Evolutionary conservation across 2,888 invertebrate species (phyloP), one percentile per base, ranked within the genome.

Genomic region (Stenodera caucasica): DNA sequence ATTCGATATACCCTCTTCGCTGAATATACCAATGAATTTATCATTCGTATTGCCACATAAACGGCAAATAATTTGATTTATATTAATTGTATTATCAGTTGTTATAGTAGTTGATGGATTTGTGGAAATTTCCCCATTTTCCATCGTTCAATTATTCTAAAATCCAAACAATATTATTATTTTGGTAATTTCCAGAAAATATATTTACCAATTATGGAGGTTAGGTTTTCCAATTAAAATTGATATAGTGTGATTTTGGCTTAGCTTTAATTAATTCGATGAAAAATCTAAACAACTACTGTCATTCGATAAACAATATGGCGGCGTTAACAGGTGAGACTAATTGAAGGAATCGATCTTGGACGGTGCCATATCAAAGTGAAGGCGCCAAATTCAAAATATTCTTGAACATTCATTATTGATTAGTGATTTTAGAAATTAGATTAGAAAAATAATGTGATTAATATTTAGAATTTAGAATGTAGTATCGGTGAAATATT

Each of bases 1-100:
- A 70, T 86, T 85, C 66, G 83, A 83, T 9, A 83, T 68, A 1
- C 88, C 88, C 72, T 88, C 87, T 0, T 83, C 86, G 14, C 82
- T 81, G 70, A 85, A 89, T 70, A 90, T 87, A 7, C 86, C 85
- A 57, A 89, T 83, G 15, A 76, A 59, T 69, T 75, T 75, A 33
- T 75, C 72, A 50, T 71, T 70, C 52, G 72, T 66, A 57, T 69
- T 75, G 14, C 72, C 75, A 71, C 76, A 76, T 30, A 76, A 26
- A 53, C 75, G 68, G 58, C 75, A 75, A 50, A 74, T 69, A 21
- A 45, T 4, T 23, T 21, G 12, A 23, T 45, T 45, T 6, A 45
- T 23, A 23, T 23, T 23, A 23, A 45, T 12, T 6, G 45, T 45
- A n/a, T 45, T 45, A 45, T 45, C 21, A 45, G 12, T 21, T 45